phyloP scores from a whole-genome alignment of 2,797 vertebrate species.

The Sebastes trivittatus region DNA sequence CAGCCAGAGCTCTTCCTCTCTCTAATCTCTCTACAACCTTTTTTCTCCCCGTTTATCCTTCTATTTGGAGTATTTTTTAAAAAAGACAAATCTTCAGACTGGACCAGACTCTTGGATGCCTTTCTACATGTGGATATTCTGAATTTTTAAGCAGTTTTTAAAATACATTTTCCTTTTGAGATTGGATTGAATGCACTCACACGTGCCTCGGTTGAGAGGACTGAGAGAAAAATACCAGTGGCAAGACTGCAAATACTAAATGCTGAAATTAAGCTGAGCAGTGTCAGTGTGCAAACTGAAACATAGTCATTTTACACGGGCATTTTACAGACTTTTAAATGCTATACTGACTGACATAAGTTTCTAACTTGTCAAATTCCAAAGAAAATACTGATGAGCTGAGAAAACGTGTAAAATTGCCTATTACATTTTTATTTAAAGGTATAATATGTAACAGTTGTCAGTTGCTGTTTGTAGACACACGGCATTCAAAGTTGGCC shows the following conservation, averaged over 20 bases:
- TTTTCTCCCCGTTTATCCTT: neutral
- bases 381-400: slow-evolving; percentile 50
- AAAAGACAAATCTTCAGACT: slow-evolving; percentile 9
- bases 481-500: too few relatives aligned
- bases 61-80: slow-evolving; percentile 17
- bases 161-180: neutral
- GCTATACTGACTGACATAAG: neutral
- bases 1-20: slow-evolving; percentile 97
- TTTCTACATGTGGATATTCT: slow-evolving; percentile 45
- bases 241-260: slow-evolving; percentile 16
- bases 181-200: slow-evolving; percentile 17
- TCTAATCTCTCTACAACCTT: slow-evolving; percentile 77
- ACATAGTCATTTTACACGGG: slow-evolving; percentile 5
- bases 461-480: too few relatives aligned
- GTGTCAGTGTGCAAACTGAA: slow-evolving; percentile 4
- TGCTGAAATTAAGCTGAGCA: slow-evolving; percentile 7
- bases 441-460: too few relatives aligned
- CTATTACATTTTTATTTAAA: neutral
- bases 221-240: neutral
- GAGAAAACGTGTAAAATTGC: neutral
- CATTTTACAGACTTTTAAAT: slow-evolving; percentile 48
- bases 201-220: slow-evolving; percentile 14
- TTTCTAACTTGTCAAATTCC: slow-evolving; percentile 32
- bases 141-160: slow-evolving; percentile 30
- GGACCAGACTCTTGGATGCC: slow-evolving; percentile 50